Base-by-base conservation (phyloP, 2,113 vertebrate species). In the Nothocercus nigrocapillus region DNA sequence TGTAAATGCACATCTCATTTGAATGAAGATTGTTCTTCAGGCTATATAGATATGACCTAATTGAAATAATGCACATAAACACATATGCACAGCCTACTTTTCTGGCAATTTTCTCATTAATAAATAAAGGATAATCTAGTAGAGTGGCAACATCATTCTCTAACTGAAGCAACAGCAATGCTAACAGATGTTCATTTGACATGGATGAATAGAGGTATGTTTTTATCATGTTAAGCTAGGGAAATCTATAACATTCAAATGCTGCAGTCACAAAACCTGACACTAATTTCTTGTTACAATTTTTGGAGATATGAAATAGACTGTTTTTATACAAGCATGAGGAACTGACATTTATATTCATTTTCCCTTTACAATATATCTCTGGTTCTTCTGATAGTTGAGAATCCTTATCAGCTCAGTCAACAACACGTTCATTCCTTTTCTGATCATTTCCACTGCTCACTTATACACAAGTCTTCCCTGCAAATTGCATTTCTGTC, bases 191-290 rank as follows among this genome's bases (percentile, higher is more conserved):
- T 75, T 92, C 58, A 32, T 93, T 85, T 90, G 68, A 78, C 20
- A 47, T 47, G 88, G 76, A 85, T 91, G 56, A 93, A 93, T 69
- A 42, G 45, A 69, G 6, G 3, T 61, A 30, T 0, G 2, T 66
- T 93, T 85, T 73, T 66, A 92, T 36, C 47, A 85, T 24, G 45
- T 83, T 83, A 54, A 85, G 24, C 28, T 81, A 70, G 54, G 51
- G n/a, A 96, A 96, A 89, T 85, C 44, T 51, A 4, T 79, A 78
- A 6, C 14, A 78, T 88, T 83, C 81, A 92, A 81, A 73, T 82
- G 61, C 24, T 42, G 47, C 42, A 89, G 56, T 63, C 25, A 74
- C 82, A 58, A 88, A 72, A 80, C 32, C 10, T 54, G 70, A 81
- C 34, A 85, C 40, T 77, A 62, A 76, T 81, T 85, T 75, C 54